phyloP scores from a whole-genome alignment of 2,113 vertebrate species.

The Sinocyclocheilus anshuiensis region DNA sequence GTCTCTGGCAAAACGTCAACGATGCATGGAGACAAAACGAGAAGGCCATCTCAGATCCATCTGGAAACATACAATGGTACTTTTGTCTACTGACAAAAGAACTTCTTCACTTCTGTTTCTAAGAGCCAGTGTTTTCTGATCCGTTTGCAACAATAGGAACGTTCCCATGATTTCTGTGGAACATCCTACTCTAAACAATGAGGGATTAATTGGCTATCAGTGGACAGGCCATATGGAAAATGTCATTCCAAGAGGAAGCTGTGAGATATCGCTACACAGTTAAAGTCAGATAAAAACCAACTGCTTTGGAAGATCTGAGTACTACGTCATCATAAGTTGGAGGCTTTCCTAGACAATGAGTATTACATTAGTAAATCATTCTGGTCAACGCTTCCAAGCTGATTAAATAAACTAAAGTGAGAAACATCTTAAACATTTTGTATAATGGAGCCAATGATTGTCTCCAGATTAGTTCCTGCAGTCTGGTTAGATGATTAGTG shows the following conservation, averaged over 20 bases:
- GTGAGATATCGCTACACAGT: neutral
- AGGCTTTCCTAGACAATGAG: neutral
- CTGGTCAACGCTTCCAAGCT: neutral
- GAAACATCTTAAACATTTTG: neutral
- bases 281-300: neutral
- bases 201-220: conserved; percentile 5
- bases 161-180: neutral
- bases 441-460: too few species aligned
- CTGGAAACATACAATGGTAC: conserved; percentile 4
- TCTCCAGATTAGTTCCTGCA: neutral
- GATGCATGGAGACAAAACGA: neutral
- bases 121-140: conserved; percentile 10
- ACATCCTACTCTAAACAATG: neutral
- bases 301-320: neutral
- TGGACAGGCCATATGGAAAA: neutral
- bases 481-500: neutral
- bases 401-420: neutral
- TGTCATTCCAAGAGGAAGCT: neutral
- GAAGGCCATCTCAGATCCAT: neutral
- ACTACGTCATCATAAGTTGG: neutral
- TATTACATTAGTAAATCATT: neutral
- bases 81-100: neutral
- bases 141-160: neutral
- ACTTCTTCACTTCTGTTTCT: neutral
- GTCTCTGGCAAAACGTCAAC: conserved; percentile 8